Conservation (phyloP, 2,888 invertebrate species). For the Orchesella flavescens region DNA sequence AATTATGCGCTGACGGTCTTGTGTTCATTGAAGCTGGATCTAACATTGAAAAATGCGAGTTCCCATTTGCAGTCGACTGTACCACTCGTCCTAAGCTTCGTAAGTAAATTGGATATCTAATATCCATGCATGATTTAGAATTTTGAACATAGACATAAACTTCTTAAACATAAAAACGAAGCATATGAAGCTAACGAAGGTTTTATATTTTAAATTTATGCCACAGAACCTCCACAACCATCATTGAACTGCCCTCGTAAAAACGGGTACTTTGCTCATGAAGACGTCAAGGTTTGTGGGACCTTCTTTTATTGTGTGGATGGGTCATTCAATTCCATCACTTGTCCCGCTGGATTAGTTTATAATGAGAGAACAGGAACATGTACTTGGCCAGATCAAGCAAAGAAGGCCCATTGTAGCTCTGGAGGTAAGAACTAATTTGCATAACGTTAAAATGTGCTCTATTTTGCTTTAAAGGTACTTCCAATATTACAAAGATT, state of each 20-base stretch:
- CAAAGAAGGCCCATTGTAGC: constrained; percentile 88
- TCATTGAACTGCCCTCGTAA: constrained; percentile 84
- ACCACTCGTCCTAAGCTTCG: constrained; percentile 84
- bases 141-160: too few relatives aligned
- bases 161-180: too few relatives aligned
- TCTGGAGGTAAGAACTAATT: constrained; percentile 79
- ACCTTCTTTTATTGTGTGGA: constrained; percentile 92
- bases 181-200: background rate
- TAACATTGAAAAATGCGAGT: constrained; percentile 84
- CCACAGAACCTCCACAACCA: constrained; percentile 82
- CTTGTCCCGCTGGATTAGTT: constrained; percentile 88
- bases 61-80: constrained; percentile 83
- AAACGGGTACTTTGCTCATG: constrained; percentile 91
- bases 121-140: too few relatives aligned
- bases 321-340: constrained; percentile 91
- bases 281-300: constrained; percentile 84
- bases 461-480: too few relatives aligned
- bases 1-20: constrained; percentile 90
- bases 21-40: constrained; percentile 90
- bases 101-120: constrained; percentile 77
- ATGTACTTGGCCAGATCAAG: constrained; percentile 94
- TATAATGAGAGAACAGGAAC: constrained; percentile 92
- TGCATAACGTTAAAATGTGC: background rate
- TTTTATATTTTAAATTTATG: constrained; percentile 1
- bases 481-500: too few relatives aligned